Base-by-base conservation (phyloP, 1,140 invertebrate species). In the Lasaia peninsularis region DNA sequence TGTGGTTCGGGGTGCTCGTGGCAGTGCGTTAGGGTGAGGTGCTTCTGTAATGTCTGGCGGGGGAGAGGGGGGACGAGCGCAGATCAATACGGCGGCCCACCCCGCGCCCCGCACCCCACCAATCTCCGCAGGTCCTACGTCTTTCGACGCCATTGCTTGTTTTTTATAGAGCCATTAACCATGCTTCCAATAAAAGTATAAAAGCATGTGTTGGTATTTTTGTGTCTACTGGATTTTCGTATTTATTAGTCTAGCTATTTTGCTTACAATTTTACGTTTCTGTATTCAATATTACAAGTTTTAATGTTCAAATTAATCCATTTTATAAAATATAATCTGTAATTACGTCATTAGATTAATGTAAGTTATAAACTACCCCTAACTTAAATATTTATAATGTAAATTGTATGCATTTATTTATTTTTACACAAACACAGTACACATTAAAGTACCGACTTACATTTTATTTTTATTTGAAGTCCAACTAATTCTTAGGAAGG, bases 61-160 rank as follows among this genome's bases (percentile, higher is more conserved):
- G 76, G 63, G 56, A 62, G 67, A 67, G 56, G 50, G 61, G 65
- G 54, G 63, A 63, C 37, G 64, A 49, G 62, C 65, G 63, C 82
- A 73, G 79, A 83, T 84, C 84, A 86, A 84, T 84, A 86, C 77
- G 62, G 60, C 73, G 78, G 75, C 73, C 71, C 73, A 73, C 70
- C 73, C 69, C 63, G 59, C 71, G 65, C 76, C 56, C 71, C 69
- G 55, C 61, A 60, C 71, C 73, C 81, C 61, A 69, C 71, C 78
- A 78, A 80, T 78, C 81, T 81, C 80, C 81, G 78, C 73, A 73
- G 71, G 76, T 75, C 80, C 74, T 80, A 75, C 75, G 80, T 88
- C 85, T 88, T 85, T 88, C 85, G 78, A 88, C 85, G 80, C 85
- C 77, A 71, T 69, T 78, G 76, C 80, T 85, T 78, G 67, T 83